These are phyloP conservation scores for Crepidodera aurea DNA, from an alignment of 2,888 invertebrate species.

Conservation along the genomic window DNA sequence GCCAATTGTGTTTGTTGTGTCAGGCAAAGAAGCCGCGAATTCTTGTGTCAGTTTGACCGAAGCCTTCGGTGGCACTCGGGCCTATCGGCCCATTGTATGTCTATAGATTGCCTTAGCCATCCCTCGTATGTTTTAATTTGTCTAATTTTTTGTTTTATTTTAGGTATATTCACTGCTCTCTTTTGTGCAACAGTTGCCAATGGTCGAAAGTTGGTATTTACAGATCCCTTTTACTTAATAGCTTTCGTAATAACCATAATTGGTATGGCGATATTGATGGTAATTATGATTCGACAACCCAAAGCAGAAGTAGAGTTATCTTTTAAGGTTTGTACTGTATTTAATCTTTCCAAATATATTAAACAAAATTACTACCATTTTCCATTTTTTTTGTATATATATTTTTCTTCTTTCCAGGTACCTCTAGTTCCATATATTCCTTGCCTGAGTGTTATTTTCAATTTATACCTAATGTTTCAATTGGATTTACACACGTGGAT, in stretches of 20 bases:
- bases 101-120: too few species aligned
- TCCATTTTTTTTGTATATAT: too few species aligned
- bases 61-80: too few species aligned
- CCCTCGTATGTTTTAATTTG: too few species aligned
- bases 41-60: too few species aligned
- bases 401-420: conserved; percentile 68
- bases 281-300: conserved; percentile 77
- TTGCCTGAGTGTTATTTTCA: conserved; percentile 83
- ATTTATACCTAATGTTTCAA: conserved; percentile 91
- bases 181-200: conserved; percentile 64
- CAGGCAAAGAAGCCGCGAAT: too few species aligned
- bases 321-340: conserved; percentile 75
- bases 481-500: conserved; percentile 88
- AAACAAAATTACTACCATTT: too few species aligned
- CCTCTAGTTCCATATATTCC: conserved; percentile 88
- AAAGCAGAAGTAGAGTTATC: conserved; percentile 68
- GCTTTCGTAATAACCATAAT: conserved; percentile 59
- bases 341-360: too few species aligned
- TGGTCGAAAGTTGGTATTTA: conserved; percentile 52
- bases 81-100: too few species aligned
- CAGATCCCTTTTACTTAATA: conserved; percentile 57
- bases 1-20: too few species aligned
- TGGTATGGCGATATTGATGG: conserved; percentile 65
- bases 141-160: conserved; percentile 34
- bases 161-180: conserved; percentile 66